These are phyloP conservation scores for Petrocephalus sullivani DNA, from an alignment of 2,797 vertebrate species.

Conservation along the genomic window DNA sequence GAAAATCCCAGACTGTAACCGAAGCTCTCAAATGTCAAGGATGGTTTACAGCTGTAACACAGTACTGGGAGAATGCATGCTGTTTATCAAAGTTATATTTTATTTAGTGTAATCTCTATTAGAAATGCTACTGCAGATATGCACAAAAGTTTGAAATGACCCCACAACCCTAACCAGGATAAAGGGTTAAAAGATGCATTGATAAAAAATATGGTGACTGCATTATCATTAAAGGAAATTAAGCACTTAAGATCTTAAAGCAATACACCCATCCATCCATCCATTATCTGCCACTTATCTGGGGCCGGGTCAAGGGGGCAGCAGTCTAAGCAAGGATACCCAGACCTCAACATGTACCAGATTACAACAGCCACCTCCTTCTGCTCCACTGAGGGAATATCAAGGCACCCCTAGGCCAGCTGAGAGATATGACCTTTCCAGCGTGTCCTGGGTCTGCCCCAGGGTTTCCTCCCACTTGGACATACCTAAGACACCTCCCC, in stretches of 20 bases:
- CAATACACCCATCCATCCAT: neutral
- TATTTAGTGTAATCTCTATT: neutral
- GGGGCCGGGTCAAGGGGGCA: neutral
- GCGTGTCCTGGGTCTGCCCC: neutral
- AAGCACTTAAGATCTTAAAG: neutral
- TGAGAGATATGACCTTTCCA: neutral
- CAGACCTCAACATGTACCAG: neutral
- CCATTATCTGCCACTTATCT: neutral
- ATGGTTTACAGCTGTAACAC: neutral
- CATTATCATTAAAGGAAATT: neutral
- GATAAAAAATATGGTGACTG: neutral
- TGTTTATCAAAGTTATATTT: neutral
- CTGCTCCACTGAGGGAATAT: neutral
- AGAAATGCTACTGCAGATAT: neutral
- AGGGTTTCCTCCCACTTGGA: neutral
- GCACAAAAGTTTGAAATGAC: neutral
- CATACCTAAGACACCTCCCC: neutral
- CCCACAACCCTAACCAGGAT: neutral
- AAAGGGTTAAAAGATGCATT: neutral
- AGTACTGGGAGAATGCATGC: neutral
- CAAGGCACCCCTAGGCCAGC: neutral
- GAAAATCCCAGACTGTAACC: conserved; percentile 2
- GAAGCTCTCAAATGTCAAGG: conserved; percentile 4
- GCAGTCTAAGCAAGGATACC: neutral
- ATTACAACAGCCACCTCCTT: neutral